phyloP scores from a whole-genome alignment of 2,888 invertebrate species.

The Chloroclysta siterata region DNA sequence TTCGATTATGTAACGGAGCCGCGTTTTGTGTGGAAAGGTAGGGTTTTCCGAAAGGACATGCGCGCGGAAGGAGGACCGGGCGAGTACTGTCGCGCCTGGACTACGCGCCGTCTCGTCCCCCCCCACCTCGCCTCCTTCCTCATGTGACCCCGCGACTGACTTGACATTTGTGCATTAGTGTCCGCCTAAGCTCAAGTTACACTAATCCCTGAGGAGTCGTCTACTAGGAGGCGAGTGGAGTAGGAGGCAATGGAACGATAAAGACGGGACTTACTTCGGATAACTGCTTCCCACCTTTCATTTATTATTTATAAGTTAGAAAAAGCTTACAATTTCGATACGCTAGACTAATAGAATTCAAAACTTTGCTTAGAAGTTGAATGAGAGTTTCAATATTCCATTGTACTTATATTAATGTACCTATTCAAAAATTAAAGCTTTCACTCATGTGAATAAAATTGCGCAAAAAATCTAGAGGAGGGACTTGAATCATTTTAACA shows the following conservation, averaged over 20 bases:
- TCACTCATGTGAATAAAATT: too few relatives aligned
- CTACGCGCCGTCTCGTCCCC: conserved; percentile 49
- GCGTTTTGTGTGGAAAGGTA: conserved; percentile 66
- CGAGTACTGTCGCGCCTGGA: conserved; percentile 72
- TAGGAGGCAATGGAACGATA: conserved; percentile 26
- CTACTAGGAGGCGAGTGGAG: conserved; percentile 15
- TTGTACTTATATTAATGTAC: too few relatives aligned
- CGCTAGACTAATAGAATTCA: neutral
- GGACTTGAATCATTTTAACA: too few relatives aligned
- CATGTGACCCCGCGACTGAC: conserved; percentile 40
- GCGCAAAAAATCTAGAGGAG: too few relatives aligned
- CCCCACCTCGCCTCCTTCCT: conserved; percentile 35
- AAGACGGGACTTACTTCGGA: conserved; percentile 19
- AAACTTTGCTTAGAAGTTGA: neutral
- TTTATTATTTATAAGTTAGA: conserved; percentile 5
- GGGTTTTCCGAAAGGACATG: conserved; percentile 69
- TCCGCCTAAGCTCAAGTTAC: conserved; percentile 50
- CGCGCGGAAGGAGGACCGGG: conserved; percentile 75
- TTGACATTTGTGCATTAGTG: conserved; percentile 56
- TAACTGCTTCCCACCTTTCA: conserved; percentile 13
- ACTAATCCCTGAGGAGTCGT: conserved; percentile 35
- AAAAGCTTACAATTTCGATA: conserved; percentile 14
- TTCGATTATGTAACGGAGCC: conserved; percentile 76
- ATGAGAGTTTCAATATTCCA: neutral
- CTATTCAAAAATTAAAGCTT: too few relatives aligned